These are phyloP conservation scores for Neopelma chrysocephalum DNA, from an alignment of 2,797 vertebrate genomes.

Conservation along the genomic window DNA sequence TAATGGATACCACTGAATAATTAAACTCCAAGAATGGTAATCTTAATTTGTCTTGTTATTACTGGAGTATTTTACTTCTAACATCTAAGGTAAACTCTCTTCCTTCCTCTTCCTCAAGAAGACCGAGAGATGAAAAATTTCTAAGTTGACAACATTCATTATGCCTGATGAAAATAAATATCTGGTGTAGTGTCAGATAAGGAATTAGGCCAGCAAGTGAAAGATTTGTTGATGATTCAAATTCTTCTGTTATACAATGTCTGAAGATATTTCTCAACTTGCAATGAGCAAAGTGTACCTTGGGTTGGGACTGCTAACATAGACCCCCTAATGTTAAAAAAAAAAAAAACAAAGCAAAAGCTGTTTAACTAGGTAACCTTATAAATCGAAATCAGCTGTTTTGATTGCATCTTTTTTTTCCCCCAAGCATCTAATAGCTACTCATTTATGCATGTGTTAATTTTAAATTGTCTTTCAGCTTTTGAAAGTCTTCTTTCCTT, in stretches of 20 bases:
- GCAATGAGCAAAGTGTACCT: neutral
- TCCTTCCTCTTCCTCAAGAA: constrained; percentile 48
- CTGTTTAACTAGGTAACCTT: neutral
- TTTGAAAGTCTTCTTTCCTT: neutral
- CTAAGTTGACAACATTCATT: constrained; percentile 63
- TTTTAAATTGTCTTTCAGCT: constrained; percentile 7
- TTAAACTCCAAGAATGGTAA: constrained; percentile 83
- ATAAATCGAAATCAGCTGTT: constrained; percentile 12
- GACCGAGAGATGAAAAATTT: constrained; percentile 76
- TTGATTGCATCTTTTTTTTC: neutral
- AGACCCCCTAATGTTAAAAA: constrained; percentile 52
- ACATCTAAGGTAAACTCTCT: constrained; percentile 55
- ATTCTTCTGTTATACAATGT: constrained; percentile 70
- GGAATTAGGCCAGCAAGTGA: neutral
- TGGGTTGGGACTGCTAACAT: constrained; percentile 25
- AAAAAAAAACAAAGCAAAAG: constrained; percentile 13
- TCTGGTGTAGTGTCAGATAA: neutral
- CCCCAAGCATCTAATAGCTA: constrained; percentile 20
- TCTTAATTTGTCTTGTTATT: neutral
- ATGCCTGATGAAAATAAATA: constrained; percentile 31
- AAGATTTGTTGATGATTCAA: constrained; percentile 44
- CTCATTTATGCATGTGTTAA: neutral
- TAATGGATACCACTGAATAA: constrained; percentile 86
- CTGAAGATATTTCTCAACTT: constrained; percentile 29
- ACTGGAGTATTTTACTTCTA: constrained; percentile 78